Conservation (phyloP, 64 coral and sea anemone genomes). For the Actinia tenebrosa region DNA sequence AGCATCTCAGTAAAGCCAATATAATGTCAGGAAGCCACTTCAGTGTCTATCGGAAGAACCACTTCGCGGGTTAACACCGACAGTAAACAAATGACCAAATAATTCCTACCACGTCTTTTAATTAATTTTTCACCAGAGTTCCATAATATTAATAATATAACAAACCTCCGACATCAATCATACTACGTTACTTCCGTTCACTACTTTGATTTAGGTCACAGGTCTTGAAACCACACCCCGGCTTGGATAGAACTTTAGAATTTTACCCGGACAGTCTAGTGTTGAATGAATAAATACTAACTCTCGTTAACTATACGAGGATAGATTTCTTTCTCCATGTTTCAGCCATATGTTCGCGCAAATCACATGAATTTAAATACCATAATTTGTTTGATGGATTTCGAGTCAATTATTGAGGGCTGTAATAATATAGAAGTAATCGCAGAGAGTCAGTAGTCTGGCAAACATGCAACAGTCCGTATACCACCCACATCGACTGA, state of each 20-base stretch:
- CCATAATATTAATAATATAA: not conserved
- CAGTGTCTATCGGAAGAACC: not conserved
- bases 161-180: not conserved
- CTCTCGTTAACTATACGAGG: not conserved
- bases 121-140: not conserved
- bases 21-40: not conserved
- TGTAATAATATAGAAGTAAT: not conserved
- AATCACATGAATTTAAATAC: not conserved
- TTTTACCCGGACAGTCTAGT: not conserved
- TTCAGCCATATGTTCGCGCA: not conserved
- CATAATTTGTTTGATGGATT: not conserved
- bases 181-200: not conserved
- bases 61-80: not conserved
- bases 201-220: not conserved
- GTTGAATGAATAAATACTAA: not conserved
- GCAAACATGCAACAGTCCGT: not conserved
- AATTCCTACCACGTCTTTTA: not conserved
- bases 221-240: not conserved
- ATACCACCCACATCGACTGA: conserved; percentile 1
- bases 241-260: not conserved
- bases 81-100: not conserved
- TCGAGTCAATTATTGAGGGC: not conserved
- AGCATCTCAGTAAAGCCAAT: not conserved
- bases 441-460: not conserved
- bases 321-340: not conserved